These are phyloP conservation scores for Aplysina aerophoba DNA, from an alignment of 37 sponge, comb jelly and placozoan species.

Conservation along the genomic window DNA sequence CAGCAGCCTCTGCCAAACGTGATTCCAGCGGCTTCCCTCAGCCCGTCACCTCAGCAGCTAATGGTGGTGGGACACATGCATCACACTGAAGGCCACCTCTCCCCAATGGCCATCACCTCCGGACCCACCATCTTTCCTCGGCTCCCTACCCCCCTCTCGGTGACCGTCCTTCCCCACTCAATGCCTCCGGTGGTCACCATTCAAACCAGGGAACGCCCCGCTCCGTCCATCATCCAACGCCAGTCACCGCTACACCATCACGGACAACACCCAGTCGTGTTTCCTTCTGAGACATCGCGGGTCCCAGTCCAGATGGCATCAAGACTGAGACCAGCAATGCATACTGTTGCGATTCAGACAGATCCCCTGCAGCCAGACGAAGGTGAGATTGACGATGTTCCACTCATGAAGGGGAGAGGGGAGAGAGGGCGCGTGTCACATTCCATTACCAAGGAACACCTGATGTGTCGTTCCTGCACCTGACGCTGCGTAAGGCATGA, in stretches of 20 bases:
- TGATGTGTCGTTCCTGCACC: too few relatives aligned
- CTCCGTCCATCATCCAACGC: constrained; percentile 2
- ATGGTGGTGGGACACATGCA: neutral
- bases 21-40: neutral
- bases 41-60: constrained; percentile 6
- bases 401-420: too few relatives aligned
- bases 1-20: neutral
- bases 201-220: neutral
- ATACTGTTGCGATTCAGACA: neutral
- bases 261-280: too few relatives aligned
- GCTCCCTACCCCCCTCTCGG: neutral
- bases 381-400: neutral
- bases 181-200: constrained; percentile 22
- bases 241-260: neutral
- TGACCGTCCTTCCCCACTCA: neutral
- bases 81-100: neutral
- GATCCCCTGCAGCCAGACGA: constrained; percentile 5
- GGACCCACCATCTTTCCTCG: constrained; percentile 16
- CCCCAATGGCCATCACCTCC: constrained; percentile 1
- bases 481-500: too few relatives aligned
- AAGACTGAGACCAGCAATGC: neutral
- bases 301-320: neutral
- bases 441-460: too few relatives aligned
- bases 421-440: too few relatives aligned
- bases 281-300: neutral